These are phyloP conservation scores for Hippocampus mohnikei DNA, from an alignment of 2,113 vertebrate species.

Conservation along the genomic window DNA sequence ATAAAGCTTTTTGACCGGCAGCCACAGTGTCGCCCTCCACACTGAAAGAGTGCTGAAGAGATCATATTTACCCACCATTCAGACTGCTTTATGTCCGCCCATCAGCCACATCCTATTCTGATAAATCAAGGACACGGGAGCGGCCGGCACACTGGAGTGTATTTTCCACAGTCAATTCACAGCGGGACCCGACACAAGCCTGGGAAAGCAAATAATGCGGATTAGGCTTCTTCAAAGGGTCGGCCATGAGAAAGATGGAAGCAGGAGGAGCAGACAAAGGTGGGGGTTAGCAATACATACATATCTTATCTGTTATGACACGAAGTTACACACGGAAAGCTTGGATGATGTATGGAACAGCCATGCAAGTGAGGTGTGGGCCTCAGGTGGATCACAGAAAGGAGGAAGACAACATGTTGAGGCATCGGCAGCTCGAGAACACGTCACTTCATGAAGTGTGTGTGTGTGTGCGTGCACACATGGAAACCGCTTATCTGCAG, in stretches of 20 bases:
- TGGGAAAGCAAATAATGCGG: conserved; percentile 75
- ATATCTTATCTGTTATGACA: conserved; percentile 41
- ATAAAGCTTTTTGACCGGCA: conserved; percentile 68
- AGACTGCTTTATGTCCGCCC: conserved; percentile 63
- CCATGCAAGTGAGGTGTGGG: conserved; percentile 32
- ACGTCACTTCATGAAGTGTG: conserved; percentile 10
- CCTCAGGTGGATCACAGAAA: conserved; percentile 7
- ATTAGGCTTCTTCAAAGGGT: conserved; percentile 70
- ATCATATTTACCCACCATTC: conserved; percentile 76
- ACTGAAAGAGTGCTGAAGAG: conserved; percentile 63
- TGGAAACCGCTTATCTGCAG: conserved; percentile 44
- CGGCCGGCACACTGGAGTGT: conserved; percentile 50
- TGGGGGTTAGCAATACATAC: conserved; percentile 47
- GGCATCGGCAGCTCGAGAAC: conserved; percentile 41
- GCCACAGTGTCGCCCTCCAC: conserved; percentile 62
- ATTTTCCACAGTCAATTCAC: conserved; percentile 69
- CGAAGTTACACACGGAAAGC: conserved; percentile 36
- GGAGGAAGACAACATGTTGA: conserved; percentile 34
- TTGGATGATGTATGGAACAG: conserved; percentile 37
- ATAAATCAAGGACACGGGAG: conserved; percentile 68
- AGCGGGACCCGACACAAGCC: conserved; percentile 66
- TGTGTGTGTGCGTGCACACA: conserved; percentile 22
- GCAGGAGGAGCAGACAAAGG: conserved; percentile 64
- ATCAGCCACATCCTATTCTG: conserved; percentile 71
- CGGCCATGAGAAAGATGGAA: conserved; percentile 61